Conservation (phyloP, 92 coral and sea anemone genomes). For the Galaxea fascicularis region DNA sequence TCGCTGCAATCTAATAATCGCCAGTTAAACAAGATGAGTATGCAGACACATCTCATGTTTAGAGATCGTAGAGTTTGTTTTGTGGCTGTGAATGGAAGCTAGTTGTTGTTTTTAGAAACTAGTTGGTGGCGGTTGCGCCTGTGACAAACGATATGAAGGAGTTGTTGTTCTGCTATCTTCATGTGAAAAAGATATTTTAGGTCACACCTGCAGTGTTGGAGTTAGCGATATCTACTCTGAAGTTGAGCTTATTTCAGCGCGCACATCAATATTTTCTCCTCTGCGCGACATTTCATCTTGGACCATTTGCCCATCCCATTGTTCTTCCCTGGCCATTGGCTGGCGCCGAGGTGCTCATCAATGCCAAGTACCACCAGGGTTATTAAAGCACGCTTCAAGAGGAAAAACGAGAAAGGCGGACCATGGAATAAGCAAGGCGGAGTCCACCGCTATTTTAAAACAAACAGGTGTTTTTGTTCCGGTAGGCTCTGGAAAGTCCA, state of each 20-base stretch:
- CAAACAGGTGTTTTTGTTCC: conserved; percentile 67
- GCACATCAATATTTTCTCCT: conserved; percentile 32
- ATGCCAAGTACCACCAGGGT: conserved; percentile 59
- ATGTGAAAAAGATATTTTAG: conserved; percentile 48
- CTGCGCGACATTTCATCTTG: conserved; percentile 51
- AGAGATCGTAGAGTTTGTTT: background rate
- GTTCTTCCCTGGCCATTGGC: conserved; percentile 70
- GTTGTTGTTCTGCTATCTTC: conserved; percentile 36
- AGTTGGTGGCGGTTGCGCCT: conserved; percentile 46
- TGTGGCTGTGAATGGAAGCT: conserved; percentile 1
- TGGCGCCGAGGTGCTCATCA: conserved; percentile 67
- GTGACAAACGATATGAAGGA: conserved; percentile 27
- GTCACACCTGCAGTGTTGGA: conserved; percentile 52
- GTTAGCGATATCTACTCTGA: conserved; percentile 52
- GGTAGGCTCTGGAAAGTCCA: conserved; percentile 71
- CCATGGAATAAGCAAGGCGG: conserved; percentile 52
- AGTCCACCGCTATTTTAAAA: conserved; percentile 56
- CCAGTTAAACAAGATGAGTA: background rate
- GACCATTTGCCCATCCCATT: conserved; percentile 72
- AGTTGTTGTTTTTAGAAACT: background rate
- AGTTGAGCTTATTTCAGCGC: conserved; percentile 66
- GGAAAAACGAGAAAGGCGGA: conserved; percentile 42
- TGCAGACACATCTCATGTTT: background rate
- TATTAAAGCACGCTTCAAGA: conserved; percentile 33
- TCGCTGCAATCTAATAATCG: background rate